phyloP scores from a whole-genome alignment of 2,888 invertebrate genomes.

The Pammene fasciana region DNA sequence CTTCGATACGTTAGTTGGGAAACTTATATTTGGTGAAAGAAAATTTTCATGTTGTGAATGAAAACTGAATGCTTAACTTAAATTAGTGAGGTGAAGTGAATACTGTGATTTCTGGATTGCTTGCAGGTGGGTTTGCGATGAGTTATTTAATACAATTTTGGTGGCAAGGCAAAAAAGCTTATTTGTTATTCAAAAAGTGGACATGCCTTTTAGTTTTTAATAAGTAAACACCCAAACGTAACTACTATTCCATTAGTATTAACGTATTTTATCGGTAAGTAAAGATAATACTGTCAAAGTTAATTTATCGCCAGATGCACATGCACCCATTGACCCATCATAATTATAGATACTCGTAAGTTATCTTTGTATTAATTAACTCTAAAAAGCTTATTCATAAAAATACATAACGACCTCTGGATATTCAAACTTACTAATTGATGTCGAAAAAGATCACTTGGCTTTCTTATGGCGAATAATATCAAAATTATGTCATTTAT shows the following conservation, averaged over 20 bases:
- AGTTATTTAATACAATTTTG: not conserved
- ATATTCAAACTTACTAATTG: no score
- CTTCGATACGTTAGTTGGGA: not conserved
- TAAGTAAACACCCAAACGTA: no score
- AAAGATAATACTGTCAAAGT: not conserved
- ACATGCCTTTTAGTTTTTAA: no score
- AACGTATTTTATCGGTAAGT: not conserved
- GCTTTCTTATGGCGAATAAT: no score
- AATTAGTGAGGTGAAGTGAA: not conserved
- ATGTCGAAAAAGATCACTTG: no score
- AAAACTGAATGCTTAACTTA: not conserved
- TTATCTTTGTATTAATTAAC: conserved; percentile 6
- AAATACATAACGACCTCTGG: no score
- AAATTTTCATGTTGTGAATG: not conserved
- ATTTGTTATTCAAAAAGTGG: not conserved
- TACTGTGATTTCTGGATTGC: conserved; percentile 2
- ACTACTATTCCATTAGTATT: no score
- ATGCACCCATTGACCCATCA: conserved; percentile 18
- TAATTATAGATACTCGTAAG: conserved; percentile 5
- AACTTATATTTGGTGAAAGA: not conserved
- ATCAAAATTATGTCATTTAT: no score
- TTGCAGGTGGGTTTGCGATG: not conserved
- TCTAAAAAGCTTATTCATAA: not conserved
- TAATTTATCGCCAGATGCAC: conserved; percentile 7
- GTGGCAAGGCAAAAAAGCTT: not conserved